A percentile compares a stretch with the other conserved stretches of the same genome.
Conservation (phyloP, 2,888 invertebrate genomes). For the Prosapia bicincta region DNA sequence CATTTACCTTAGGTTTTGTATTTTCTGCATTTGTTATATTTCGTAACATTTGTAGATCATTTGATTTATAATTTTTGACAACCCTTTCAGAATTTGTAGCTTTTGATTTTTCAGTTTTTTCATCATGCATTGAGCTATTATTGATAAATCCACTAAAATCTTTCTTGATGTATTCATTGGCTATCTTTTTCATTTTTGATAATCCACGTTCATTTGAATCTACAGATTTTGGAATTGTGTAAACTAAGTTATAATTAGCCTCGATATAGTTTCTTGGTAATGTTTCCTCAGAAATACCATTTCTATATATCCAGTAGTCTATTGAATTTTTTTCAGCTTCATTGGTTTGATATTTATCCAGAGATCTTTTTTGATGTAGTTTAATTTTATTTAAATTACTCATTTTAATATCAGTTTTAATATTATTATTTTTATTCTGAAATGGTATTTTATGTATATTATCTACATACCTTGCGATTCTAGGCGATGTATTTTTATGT, state of each 20-base stretch:
- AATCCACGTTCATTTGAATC: background rate
- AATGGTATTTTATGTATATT: background rate
- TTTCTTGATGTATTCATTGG: background rate
- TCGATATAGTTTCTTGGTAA: too few species aligned
- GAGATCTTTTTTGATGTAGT: background rate
- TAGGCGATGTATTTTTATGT: background rate
- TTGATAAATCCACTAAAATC: too few species aligned
- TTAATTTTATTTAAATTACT: background rate
- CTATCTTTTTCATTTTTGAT: background rate
- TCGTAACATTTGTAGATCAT: too few species aligned
- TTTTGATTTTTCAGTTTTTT: too few species aligned
- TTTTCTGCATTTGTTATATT: too few species aligned
- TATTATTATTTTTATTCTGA: background rate
- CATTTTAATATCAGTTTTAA: background rate
- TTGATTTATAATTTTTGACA: background rate
- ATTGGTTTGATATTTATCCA: background rate
- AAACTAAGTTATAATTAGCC: too few species aligned
- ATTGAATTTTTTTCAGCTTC: background rate
- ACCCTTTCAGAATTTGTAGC: too few species aligned
- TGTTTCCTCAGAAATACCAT: background rate
- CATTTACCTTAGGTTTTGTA: too few species aligned
- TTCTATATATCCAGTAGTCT: background rate
- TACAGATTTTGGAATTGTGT: too few species aligned
- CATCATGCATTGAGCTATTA: too few species aligned
- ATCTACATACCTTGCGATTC: background rate